Evolutionary conservation across 2,888 invertebrate genomes (phyloP).

Genomic region (Furcula furcula): DNA sequence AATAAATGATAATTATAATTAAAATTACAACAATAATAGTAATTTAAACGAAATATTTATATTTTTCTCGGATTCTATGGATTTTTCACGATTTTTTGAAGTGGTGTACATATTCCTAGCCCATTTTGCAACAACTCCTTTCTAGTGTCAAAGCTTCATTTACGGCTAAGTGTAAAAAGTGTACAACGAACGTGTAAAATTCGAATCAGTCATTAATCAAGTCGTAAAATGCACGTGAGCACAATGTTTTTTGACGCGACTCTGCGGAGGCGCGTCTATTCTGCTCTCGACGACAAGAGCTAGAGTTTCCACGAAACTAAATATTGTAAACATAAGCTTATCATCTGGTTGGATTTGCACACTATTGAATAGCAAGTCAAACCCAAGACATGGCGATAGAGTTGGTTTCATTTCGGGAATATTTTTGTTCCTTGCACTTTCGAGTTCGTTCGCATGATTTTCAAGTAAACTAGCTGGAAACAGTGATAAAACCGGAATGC

Average conservation of each 20-base stretch:
- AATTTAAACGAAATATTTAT: no score
- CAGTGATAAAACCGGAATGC: not conserved
- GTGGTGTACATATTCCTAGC: no score
- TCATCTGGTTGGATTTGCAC: constrained; percentile 18
- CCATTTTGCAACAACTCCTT: no score
- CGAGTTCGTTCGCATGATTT: no score
- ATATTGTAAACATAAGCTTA: constrained; percentile 27
- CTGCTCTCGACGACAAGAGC: constrained; percentile 25
- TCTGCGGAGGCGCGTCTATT: constrained; percentile 21
- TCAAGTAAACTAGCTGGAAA: not conserved
- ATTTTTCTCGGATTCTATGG: no score
- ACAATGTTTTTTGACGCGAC: constrained; percentile 7
- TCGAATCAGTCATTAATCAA: constrained; percentile 31
- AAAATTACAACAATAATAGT: no score
- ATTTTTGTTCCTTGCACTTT: no score
- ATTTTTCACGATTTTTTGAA: no score
- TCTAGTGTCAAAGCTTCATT: constrained; percentile 19
- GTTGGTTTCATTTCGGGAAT: not conserved
- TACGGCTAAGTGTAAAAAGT: constrained; percentile 24
- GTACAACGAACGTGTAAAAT: constrained; percentile 30
- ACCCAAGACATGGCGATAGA: constrained; percentile 7
- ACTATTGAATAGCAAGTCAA: constrained; percentile 10
- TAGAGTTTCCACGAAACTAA: constrained; percentile 23
- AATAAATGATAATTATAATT: no score
- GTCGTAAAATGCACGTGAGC: constrained; percentile 19